A percentile compares a stretch with the other conserved stretches of the same genome.
phyloP scores from a whole-genome alignment of 2,113 vertebrate species.

The Dromiciops gliroides region DNA sequence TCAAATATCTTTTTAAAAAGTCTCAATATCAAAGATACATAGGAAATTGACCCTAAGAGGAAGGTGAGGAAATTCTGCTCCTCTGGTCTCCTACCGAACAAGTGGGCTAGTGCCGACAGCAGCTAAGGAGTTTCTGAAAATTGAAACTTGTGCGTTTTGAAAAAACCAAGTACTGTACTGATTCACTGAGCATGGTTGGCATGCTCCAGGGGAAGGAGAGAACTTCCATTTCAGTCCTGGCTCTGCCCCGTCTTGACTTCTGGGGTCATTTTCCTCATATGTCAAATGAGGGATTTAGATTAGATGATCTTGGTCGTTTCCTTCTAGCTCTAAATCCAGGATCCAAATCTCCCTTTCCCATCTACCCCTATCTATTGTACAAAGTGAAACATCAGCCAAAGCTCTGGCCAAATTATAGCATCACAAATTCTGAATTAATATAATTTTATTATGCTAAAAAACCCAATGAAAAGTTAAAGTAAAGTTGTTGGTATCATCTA shows the following conservation, averaged over 20 bases:
- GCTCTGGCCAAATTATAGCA: background rate
- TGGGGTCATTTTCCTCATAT: background rate
- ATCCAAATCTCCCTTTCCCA: background rate
- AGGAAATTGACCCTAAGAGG: background rate
- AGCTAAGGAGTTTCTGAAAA: too few relatives aligned
- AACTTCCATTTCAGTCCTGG: background rate
- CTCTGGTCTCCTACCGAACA: background rate
- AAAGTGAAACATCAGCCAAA: constrained; percentile 29
- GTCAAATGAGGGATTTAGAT: background rate
- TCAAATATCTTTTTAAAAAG: background rate
- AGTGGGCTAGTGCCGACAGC: background rate
- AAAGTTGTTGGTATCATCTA: background rate
- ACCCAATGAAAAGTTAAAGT: constrained; percentile 15
- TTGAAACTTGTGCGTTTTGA: background rate
- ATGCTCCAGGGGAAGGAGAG: background rate
- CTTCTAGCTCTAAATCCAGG: background rate
- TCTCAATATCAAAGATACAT: background rate
- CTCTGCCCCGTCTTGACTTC: background rate
- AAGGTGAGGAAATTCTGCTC: background rate
- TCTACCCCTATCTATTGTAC: background rate
- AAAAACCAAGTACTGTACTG: background rate
- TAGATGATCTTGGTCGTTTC: background rate
- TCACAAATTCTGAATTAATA: constrained; percentile 40
- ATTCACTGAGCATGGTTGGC: background rate
- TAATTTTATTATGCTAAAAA: background rate